Evolutionary conservation across 2,888 invertebrate genomes (phyloP).

Genomic region (Agrotis ipsilon): DNA sequence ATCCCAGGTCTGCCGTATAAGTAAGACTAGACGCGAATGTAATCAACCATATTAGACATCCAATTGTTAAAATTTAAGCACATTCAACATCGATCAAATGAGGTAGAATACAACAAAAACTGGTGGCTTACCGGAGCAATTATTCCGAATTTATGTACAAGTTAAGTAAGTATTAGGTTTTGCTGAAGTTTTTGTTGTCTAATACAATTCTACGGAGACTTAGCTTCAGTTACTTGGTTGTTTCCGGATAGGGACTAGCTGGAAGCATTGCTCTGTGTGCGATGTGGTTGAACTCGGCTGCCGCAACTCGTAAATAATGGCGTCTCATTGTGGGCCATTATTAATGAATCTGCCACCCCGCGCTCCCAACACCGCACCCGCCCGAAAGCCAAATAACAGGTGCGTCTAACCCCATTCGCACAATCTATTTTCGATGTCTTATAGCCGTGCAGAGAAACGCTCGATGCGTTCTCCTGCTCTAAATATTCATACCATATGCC

Average conservation of each 20-base stretch:
- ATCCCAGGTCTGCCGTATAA: constrained; percentile 73
- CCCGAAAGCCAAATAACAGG: constrained; percentile 90
- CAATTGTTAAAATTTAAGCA: constrained; percentile 79
- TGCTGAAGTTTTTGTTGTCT: constrained; percentile 39
- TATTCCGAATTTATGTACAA: constrained; percentile 43
- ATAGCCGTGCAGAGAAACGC: constrained; percentile 88
- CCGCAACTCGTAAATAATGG: constrained; percentile 90
- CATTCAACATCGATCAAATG: constrained; percentile 74
- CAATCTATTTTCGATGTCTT: constrained; percentile 91
- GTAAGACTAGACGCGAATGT: constrained; percentile 69
- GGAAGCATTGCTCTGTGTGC: constrained; percentile 72
- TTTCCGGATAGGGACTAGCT: constrained; percentile 67
- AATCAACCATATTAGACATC: constrained; percentile 74
- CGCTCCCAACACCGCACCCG: constrained; percentile 80
- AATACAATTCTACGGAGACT: constrained; percentile 40
- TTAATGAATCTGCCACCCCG: constrained; percentile 88
- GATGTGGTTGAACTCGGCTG: constrained; percentile 82
- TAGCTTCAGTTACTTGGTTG: constrained; percentile 54
- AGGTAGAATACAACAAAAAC: constrained; percentile 65
- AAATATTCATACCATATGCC: constrained; percentile 90
- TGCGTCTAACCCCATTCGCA: constrained; percentile 91
- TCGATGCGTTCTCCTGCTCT: constrained; percentile 87
- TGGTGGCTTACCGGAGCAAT: constrained; percentile 32
- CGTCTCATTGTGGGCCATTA: constrained; percentile 90
- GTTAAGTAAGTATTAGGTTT: constrained; percentile 40